Base-by-base conservation (phyloP, 1,140 invertebrate genomes). In the Cylas formicarius region DNA sequence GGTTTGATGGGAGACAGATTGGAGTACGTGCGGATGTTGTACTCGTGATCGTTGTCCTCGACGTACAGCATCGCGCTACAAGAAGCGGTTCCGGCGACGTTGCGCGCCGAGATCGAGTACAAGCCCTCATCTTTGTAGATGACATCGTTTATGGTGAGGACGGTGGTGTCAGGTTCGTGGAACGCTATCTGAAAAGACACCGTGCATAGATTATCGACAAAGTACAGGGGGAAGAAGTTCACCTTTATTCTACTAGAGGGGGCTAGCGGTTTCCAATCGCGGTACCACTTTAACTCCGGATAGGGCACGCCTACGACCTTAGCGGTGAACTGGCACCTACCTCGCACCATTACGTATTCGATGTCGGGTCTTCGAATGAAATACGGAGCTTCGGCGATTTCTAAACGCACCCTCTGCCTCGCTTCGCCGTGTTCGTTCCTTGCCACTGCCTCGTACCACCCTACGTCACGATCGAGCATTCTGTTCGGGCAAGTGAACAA, bases 231-330 rank as follows among this genome's bases (percentile, higher is more conserved):
- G 11, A 35, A 20, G 13, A 17, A 41, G 28, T 37, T 44, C 56
- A 89, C 83, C 73, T 88, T 90, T 14, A 89, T 80, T 55, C 90
- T 78, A 4, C 76, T 74, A 1, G 86, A 86, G 2, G 84, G 66
- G 2, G 85, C 80, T 4, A 96, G 61, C 2, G 88, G 90, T 60
- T 89, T 84, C 90, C 91, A 96, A 64, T 97, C 91, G 68, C 95
- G 97, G 69, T 86, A 95, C 89, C 90, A 97, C 62, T 90, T 93
- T n/a, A 99, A 79, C 50, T 92, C 88, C 0, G 95, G 94, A 56
- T 84, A 82, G 0, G 95, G 95, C 40, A 90, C 80, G 8, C 93
- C 95, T 18, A 81, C 82, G 27, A 97, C 80, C 34, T 85, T 75
- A 27, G 92, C 94, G 60, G 86, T 83, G 20, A 98, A 70, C 32